Base-by-base conservation (phyloP, 2,113 vertebrate species). In the Triplophysa tibetana region DNA sequence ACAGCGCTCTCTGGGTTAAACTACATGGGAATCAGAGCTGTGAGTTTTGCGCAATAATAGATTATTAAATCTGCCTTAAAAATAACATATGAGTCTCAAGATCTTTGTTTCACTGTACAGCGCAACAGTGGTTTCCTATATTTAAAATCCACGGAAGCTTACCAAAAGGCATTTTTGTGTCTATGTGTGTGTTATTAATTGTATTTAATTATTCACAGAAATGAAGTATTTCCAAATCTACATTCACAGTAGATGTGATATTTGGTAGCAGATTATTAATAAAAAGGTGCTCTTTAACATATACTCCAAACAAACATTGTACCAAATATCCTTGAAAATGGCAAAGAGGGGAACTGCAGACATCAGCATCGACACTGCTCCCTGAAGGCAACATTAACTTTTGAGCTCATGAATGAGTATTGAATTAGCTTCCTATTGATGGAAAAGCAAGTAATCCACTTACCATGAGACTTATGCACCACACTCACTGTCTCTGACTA, bases 371-470 rank as follows among this genome's bases (percentile, higher is more conserved):
- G 48, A 43, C 45, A 65, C 26, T 58, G 29, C 33, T 50, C 69
- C 79, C 70, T 43, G 62, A 75, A 66, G 79, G 79, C 70, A 74
- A 66, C 70, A 75, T 80, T 80, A 80, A 72, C 79, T 65, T 80
- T 80, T 66, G 33, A 74, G 74, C 45, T 26, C 70, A 73, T 45
- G 62, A 10, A n/a, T n/a, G 50, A 58, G 48, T 52, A 80, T 80
- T 75, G 48, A 74, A 67, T 80, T 75, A 80, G 26, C 10, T 13
- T 41, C 50, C n/a, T 74, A n/a, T 66, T 75, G 79, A 80, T 74
- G 23, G 69, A 12, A 24, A 16, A 65, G 45, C 48, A 54, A 33
- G 21, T 66, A 74, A 80, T 80, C 23, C 24, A 13, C 29, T 80
- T 80, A 80, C 69, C 12, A 19, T 0, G 29, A 74, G 24, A 73